Evolutionary conservation across 2,113 vertebrate species (phyloP), one percentile per base, ranked within the genome.

Genomic region (Ictalurus furcatus): DNA sequence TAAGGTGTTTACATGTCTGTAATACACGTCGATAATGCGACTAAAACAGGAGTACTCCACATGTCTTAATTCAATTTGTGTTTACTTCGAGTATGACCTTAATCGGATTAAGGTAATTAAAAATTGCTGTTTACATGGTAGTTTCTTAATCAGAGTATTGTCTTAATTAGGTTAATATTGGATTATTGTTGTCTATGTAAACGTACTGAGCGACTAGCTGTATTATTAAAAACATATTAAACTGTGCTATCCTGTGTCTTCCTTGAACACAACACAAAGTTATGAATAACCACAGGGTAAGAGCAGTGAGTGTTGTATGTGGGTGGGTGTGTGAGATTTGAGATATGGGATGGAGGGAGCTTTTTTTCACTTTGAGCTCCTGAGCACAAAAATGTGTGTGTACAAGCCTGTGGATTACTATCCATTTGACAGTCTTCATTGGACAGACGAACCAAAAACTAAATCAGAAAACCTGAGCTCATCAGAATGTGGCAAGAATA

Each of bases 381-480:
- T 52, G 40, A n/a, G 59, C 6, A 48, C 16, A 14, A 48, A 67
- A 69, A 52, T 85, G 48, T 85, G 58, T 63, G 34, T 40, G 11
- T 25, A 25, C 19, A 58, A 9, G 8, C 30, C 56, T 7, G 56
- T 73, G 44, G 19, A 48, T 84, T 84, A 76, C n/a, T 65, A 76
- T 63, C 19, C 13, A 25, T 76, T 84, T 44, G 2, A 61, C 34
- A 61, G 17, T 6, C 14, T 52, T 84, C 21, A 6, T 37, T 74
- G 28, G 25, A 37, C 37, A 84, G 69, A 6, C 11, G 1, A 11
- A 25, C 37, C 34, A 74, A 88, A 54, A 71, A 83, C 63, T 21
- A 52, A 71, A 84, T 63, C 37, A 88, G 34, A 17, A 83, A 74
- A 74, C 37, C 23, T 84, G 63, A 71, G 87, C 79, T 88, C n/a